Evolutionary conservation across 2,888 invertebrate genomes (phyloP), one percentile per base, ranked within the genome.

Genomic region (Cabera pusaria): DNA sequence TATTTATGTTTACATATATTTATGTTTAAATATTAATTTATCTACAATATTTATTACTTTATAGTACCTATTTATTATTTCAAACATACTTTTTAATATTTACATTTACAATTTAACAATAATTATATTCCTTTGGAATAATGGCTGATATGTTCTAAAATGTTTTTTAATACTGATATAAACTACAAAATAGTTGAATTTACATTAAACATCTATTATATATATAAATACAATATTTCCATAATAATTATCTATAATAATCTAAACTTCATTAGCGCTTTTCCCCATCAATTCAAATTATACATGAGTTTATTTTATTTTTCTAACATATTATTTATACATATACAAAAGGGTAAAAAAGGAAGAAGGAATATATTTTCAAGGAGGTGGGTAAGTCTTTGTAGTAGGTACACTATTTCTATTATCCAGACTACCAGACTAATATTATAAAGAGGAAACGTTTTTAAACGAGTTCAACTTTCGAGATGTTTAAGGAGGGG

Each of bases 241-340:
- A 23, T 20, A 52, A 24, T 46, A 48, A 39, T 27, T 59, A 14
- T 66, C 60, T 17, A 31, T 9, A 23, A 10, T 27, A 70, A 67
- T 72, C 28, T 40, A 74, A 76, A 74, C 53, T 74, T 80, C 75
- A 82, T 77, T 87, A 87, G 87, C 87, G 87, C 86, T 87, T 87
- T 87, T 87, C 86, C 87, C 87, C 87, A 74, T 82, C 72, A 47
- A 54, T 64, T 48, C 34, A 63, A 57, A 53, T 44, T 35, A 53
- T 46, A 44, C 41, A 33, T 43, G 43, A 37, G 31, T 20, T 8
- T 36, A 33, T 44, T 33, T 27, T 32, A 10, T 29, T 27, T 34
- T 33, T 38, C 18, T 27, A 36, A 31, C 25, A 33, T 17, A n/a
- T 23, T 12, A 23, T 14, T 12, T 2, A 17, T 6, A 26, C 1